These are phyloP conservation scores for Myiozetetes cayanensis DNA, from an alignment of 2,113 vertebrate species.

Conservation along the genomic window DNA sequence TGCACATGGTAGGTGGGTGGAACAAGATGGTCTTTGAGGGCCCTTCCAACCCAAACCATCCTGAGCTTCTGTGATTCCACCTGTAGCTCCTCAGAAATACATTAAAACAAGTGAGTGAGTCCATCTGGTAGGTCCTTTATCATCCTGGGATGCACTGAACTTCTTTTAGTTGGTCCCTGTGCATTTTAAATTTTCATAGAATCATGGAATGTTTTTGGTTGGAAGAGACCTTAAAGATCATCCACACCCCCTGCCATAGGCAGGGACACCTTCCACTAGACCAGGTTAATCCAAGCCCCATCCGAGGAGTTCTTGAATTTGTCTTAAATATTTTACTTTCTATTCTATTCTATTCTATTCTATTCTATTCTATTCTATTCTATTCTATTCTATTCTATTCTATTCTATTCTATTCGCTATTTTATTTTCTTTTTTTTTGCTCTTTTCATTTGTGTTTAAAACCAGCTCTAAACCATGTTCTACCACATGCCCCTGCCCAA, in stretches of 20 bases:
- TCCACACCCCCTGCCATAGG: background rate
- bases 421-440: background rate
- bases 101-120: background rate
- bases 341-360: background rate
- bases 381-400: background rate
- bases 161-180: background rate
- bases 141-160: background rate
- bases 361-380: too few relatives aligned
- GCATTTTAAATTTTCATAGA: background rate
- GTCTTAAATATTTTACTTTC: background rate
- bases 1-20: background rate
- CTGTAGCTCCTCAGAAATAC: background rate
- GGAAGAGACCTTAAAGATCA: background rate
- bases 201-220: background rate
- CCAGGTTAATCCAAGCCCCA: background rate
- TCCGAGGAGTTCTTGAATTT: background rate
- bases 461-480: background rate
- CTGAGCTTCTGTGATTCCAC: background rate
- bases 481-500: fast-evolving
- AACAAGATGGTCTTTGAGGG: background rate
- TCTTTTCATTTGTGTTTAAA: background rate
- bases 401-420: background rate
- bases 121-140: background rate
- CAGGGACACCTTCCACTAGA: background rate
- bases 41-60: too few relatives aligned